phyloP scores from a whole-genome alignment of 64 coral and sea anemone genomes.

The Hydrozoanthus tunicans region DNA sequence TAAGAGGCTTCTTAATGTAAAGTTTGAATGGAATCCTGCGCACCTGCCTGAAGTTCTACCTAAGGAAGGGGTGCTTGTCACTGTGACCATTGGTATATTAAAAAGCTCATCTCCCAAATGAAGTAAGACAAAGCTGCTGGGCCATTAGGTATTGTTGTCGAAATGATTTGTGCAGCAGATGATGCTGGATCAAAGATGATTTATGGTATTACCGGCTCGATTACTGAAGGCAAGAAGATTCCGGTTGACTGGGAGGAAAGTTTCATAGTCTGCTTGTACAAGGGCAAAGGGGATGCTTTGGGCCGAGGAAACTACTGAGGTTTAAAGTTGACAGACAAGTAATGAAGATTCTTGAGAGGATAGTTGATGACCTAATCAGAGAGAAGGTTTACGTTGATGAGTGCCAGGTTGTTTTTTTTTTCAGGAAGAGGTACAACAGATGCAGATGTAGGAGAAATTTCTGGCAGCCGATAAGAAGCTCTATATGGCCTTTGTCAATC shows the following conservation, averaged over 20 bases:
- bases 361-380: constrained; percentile 4
- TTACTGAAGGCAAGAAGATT: neutral
- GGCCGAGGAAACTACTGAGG: constrained; percentile 4
- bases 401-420: constrained; percentile 3
- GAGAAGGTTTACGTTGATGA: neutral
- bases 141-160: neutral
- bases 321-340: constrained; percentile 19
- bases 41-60: neutral
- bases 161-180: constrained; percentile 8
- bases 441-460: neutral
- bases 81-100: neutral
- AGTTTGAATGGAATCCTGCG: constrained; percentile 12
- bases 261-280: constrained; percentile 15
- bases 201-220: neutral
- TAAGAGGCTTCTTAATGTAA: constrained; percentile 36
- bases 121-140: neutral
- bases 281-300: constrained; percentile 29
- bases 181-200: neutral
- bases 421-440: constrained; percentile 25
- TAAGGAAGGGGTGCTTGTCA: neutral
- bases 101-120: neutral
- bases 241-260: constrained; percentile 16
- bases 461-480: neutral
- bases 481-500: neutral
- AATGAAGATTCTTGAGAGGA: constrained; percentile 10